A percentile compares a stretch with the other conserved stretches of the same genome.
Evolutionary conservation across 2,797 vertebrate species (phyloP).

Genomic region (Chelon labrosus): DNA sequence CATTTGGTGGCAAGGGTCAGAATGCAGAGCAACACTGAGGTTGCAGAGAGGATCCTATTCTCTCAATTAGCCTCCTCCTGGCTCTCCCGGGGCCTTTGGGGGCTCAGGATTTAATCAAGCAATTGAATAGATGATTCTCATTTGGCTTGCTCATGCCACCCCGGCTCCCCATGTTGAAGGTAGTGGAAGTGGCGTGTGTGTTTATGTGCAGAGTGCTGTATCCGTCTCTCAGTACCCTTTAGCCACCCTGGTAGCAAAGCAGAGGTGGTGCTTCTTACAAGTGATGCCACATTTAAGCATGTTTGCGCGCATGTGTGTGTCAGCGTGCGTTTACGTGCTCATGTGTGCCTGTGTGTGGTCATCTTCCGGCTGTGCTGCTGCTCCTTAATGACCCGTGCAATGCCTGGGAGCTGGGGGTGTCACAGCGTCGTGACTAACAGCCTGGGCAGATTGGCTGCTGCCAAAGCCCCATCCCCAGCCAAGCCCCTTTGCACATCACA

Average conservation of each 20-base stretch:
- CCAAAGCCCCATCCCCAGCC: conserved; percentile 58
- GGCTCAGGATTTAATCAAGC: conserved; percentile 66
- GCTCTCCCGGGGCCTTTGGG: conserved; percentile 31
- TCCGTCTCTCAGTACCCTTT: conserved; percentile 32
- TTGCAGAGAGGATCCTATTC: conserved; percentile 40
- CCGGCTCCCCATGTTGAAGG: conserved; percentile 42
- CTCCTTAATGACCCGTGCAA: conserved; percentile 80
- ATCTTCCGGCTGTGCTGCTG: conserved; percentile 60
- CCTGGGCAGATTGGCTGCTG: conserved; percentile 65
- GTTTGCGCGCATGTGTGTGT: conserved; percentile 44
- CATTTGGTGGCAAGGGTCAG: conserved; percentile 54
- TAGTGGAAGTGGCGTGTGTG: conserved; percentile 22
- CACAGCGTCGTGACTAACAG: conserved; percentile 76
- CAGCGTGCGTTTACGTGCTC: conserved; percentile 35
- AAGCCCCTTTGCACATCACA: conserved; percentile 34
- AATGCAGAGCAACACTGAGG: conserved; percentile 42
- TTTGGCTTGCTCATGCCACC: conserved; percentile 47
- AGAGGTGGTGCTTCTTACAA: conserved; percentile 25
- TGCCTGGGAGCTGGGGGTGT: conserved; percentile 67
- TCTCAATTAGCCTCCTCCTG: conserved; percentile 62
- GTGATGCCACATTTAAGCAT: conserved; percentile 46
- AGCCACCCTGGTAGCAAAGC: conserved; percentile 33
- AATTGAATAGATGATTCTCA: conserved; percentile 72
- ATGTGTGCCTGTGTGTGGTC: conserved; percentile 44
- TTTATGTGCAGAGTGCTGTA: conserved; percentile 15